A percentile compares a stretch with the other conserved stretches of the same genome.
These are phyloP conservation scores for Cybosia mesomella DNA, from an alignment of 2,888 invertebrate species.

Conservation along the genomic window DNA sequence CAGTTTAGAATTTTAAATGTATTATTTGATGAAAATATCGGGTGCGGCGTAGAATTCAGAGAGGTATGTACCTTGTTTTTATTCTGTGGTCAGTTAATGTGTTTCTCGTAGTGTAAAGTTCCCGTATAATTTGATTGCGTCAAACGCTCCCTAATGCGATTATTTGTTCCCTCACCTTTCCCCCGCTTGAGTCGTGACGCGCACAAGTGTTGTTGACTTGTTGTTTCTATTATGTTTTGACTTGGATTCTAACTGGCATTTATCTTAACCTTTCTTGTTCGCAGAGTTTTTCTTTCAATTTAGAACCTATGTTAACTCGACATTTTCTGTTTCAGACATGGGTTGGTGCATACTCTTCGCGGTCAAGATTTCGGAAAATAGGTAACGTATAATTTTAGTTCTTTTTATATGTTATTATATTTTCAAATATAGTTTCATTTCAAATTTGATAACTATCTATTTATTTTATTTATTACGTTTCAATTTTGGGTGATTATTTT, in stretches of 20 bases:
- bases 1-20: conserved; percentile 63
- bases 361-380: conserved; percentile 22
- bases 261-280: conserved; percentile 46
- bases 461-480: not conserved
- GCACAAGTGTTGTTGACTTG: conserved; percentile 80
- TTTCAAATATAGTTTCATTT: conserved; percentile 11
- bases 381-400: conserved; percentile 65
- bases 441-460: not conserved
- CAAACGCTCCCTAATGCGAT: conserved; percentile 73
- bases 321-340: conserved; percentile 65
- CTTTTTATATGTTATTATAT: conserved; percentile 14
- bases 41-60: conserved; percentile 25
- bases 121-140: conserved; percentile 73
- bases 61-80: conserved; percentile 66
- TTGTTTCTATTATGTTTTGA: conserved; percentile 79
- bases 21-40: conserved; percentile 45
- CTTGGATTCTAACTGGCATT: conserved; percentile 63
- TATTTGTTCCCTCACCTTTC: conserved; percentile 70
- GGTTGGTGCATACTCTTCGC: conserved; percentile 23
- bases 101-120: conserved; percentile 48
- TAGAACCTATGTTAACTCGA: conserved; percentile 37
- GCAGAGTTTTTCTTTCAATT: conserved; percentile 39
- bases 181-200: conserved; percentile 65
- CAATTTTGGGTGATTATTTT: not conserved
- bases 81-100: conserved; percentile 32